A percentile compares a stretch with the other conserved stretches of the same genome.
phyloP scores from a whole-genome alignment of 2,113 vertebrate species.

The Danionella cerebrum region DNA sequence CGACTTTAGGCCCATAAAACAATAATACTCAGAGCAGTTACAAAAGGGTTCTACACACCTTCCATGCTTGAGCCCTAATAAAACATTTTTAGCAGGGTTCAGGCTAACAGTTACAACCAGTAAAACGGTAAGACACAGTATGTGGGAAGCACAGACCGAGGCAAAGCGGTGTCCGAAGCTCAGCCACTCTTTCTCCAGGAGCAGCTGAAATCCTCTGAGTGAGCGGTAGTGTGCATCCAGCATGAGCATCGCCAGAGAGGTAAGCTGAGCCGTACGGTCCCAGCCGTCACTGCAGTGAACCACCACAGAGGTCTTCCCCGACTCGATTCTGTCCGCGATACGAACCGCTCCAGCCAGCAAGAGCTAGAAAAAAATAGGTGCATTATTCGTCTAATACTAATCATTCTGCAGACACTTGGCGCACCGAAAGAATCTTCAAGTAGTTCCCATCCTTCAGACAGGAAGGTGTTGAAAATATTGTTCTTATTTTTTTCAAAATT shows the following conservation, averaged over 20 bases:
- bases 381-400: background rate
- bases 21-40: no score
- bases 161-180: slow-evolving; percentile 92
- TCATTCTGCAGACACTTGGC: no score
- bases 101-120: no score
- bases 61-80: no score
- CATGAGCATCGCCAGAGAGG: slow-evolving; percentile 91
- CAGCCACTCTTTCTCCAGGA: slow-evolving; percentile 95
- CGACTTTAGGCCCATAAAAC: no score
- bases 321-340: slow-evolving; percentile 86
- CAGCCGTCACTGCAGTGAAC: slow-evolving; percentile 94
- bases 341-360: slow-evolving; percentile 83
- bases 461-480: no score
- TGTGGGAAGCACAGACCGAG: slow-evolving; percentile 77
- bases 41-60: no score
- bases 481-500: no score
- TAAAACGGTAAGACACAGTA: no score
- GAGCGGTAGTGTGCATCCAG: slow-evolving; percentile 89
- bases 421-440: no score
- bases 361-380: slow-evolving; percentile 43
- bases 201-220: slow-evolving; percentile 84
- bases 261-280: slow-evolving; percentile 91
- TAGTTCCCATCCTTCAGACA: no score
- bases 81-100: no score
- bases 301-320: slow-evolving; percentile 87